Base-by-base conservation (phyloP, 2,888 invertebrate genomes). In the Drosophila buzzatii region DNA sequence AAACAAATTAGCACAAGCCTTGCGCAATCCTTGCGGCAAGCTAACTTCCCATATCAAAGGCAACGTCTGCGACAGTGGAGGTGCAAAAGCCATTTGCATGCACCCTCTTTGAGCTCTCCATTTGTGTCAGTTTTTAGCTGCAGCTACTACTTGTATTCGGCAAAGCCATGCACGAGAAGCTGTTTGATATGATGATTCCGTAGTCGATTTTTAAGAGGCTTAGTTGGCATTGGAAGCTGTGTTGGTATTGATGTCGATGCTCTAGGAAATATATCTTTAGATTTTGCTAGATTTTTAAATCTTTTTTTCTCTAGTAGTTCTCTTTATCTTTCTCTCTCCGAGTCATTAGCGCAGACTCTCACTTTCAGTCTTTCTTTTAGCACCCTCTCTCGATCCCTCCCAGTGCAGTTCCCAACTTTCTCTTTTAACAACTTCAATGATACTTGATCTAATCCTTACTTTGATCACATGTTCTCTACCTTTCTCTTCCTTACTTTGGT, bases 1-100 rank as follows among this genome's bases (percentile, higher is more conserved):
- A 86, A 85, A 79, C 85, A 89, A 85, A 85, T 85, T 89, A 89
- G 82, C 85, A 87, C 74, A 85, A 79, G 75, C 72, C 85, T 79
- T 70, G 70, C 73, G 59, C 75, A 86, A 72, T 80, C 65, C 69
- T 59, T 58, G 64, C 58, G 66, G 27, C 64, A 33, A 39, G 47
- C 52, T 59, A 52, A 58, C 58, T 47, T 12, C 37, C 56, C 45
- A 67, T 60, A 60, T 56, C 61, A 56, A 59, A 59, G 44, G 52
- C 61, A 49, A 18, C 16, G 57, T 56, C 52, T 58, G 53, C 49
- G 60, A 81, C 76, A 72, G 76, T 80, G 79, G 67, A 49, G 45
- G 70, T 52, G 45, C 70, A 67, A 70, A 79, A 57, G 70, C 70
- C 65, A 67, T 73, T 80, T 70, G 56, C 55, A 45, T 60, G 65